Conservation (phyloP, 1,140 invertebrate species). For the Capitella teleta region DNA sequence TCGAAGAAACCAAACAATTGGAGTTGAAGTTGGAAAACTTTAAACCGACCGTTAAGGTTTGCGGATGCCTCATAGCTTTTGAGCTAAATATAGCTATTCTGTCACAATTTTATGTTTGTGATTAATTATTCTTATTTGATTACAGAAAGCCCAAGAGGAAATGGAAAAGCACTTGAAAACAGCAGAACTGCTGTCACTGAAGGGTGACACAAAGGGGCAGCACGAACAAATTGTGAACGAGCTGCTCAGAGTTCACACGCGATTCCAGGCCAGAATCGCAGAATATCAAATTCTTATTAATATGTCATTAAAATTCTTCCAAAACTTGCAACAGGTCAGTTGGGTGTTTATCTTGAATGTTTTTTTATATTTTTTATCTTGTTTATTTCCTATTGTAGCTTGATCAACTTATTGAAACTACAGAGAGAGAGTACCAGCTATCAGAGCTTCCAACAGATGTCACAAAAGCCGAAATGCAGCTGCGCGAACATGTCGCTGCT, state of each 20-base stretch:
- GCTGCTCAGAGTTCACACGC: constrained; percentile 53
- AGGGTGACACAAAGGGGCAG: constrained; percentile 42
- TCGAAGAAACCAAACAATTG: constrained; percentile 50
- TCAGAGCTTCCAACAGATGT: constrained; percentile 42
- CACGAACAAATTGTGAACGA: constrained; percentile 50
- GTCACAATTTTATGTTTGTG: too few species aligned
- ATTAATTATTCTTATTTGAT: too few species aligned
- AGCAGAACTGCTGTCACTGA: constrained; percentile 44
- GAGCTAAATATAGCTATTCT: not conserved
- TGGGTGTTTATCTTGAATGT: not conserved
- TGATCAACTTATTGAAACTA: constrained; percentile 45
- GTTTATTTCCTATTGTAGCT: constrained; percentile 31
- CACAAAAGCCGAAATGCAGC: constrained; percentile 43
- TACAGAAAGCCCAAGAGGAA: constrained; percentile 54
- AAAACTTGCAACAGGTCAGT: constrained; percentile 53
- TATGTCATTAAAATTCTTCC: constrained; percentile 59
- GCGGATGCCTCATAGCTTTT: not conserved
- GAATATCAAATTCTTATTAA: constrained; percentile 64
- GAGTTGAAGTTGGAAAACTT: constrained; percentile 51
- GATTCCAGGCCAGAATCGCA: constrained; percentile 54
- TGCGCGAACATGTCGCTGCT: constrained; percentile 51
- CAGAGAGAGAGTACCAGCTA: constrained; percentile 41
- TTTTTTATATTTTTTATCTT: not conserved
- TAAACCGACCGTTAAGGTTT: constrained; percentile 49
- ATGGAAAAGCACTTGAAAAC: constrained; percentile 59